These are phyloP conservation scores for Syrista parreyssii DNA, from an alignment of 2,888 invertebrate genomes.

Conservation along the genomic window DNA sequence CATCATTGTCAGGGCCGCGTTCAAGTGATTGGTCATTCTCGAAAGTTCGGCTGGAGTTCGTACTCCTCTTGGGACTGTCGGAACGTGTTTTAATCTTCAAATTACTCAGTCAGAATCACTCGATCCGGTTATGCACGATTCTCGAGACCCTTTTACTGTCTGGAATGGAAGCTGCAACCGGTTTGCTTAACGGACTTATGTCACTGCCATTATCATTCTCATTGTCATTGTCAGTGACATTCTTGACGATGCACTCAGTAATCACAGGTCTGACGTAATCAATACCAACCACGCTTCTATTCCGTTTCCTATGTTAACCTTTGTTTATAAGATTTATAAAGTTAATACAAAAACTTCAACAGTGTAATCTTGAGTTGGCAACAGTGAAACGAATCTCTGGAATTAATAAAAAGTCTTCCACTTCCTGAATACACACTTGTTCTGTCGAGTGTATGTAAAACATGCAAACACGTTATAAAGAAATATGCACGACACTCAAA, in stretches of 20 bases:
- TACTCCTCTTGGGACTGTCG: background rate
- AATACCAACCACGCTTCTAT: background rate
- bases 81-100: background rate
- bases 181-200: background rate
- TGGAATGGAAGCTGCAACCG: background rate
- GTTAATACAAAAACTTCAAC: background rate
- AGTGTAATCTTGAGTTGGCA: background rate
- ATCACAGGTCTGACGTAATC: background rate
- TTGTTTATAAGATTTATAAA: background rate
- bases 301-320: background rate
- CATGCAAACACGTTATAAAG: background rate
- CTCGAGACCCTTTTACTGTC: background rate
- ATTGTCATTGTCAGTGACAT: background rate
- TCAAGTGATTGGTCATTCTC: background rate
- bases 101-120: background rate
- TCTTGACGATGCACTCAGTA: background rate
- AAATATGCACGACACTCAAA: background rate
- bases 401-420: background rate
- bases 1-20: slow-evolving; percentile 40
- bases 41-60: background rate
- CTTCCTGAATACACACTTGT: background rate
- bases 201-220: background rate
- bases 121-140: background rate
- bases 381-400: background rate
- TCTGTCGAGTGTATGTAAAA: background rate